phyloP scores from a whole-genome alignment of 2,888 invertebrate genomes.

The Dyspetes luteomarginatus region DNA sequence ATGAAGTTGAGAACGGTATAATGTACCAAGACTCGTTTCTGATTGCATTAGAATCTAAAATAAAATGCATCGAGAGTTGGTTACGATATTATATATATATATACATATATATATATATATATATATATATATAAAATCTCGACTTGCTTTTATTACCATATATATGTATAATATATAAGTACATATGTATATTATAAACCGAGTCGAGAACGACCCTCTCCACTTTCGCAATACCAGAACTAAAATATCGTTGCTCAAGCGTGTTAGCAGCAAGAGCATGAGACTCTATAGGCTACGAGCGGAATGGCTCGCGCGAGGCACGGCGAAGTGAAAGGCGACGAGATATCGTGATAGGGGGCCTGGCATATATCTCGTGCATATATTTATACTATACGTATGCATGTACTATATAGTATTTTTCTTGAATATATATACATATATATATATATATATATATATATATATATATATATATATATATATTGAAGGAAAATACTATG shows the following conservation, averaged over 20 bases:
- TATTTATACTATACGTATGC: constrained; percentile 13
- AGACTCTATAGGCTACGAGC: not conserved
- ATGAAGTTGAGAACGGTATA: not conserved
- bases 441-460: too few relatives aligned
- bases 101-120: not conserved
- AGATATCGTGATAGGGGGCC: constrained; percentile 60
- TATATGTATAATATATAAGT: not conserved
- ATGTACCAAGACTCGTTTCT: not conserved
- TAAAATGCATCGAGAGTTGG: not conserved
- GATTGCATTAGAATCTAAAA: not conserved
- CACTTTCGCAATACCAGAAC: constrained; percentile 70
- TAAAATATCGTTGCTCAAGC: constrained; percentile 79
- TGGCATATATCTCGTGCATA: constrained; percentile 35
- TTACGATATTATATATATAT: not conserved
- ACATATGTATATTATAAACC: not conserved
- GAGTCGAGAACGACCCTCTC: constrained; percentile 50
- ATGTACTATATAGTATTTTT: constrained; percentile 17
- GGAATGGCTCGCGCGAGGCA: constrained; percentile 72
- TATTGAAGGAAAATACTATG: constrained; percentile 15
- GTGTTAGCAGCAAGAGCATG: constrained; percentile 42
- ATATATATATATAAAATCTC: not conserved
- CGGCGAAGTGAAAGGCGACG: constrained; percentile 80
- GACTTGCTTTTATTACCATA: not conserved
- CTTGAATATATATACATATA: too few relatives aligned
- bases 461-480: too few relatives aligned